Evolutionary conservation across 2,113 vertebrate genomes (phyloP).

Genomic region (Callionymus lyra): DNA sequence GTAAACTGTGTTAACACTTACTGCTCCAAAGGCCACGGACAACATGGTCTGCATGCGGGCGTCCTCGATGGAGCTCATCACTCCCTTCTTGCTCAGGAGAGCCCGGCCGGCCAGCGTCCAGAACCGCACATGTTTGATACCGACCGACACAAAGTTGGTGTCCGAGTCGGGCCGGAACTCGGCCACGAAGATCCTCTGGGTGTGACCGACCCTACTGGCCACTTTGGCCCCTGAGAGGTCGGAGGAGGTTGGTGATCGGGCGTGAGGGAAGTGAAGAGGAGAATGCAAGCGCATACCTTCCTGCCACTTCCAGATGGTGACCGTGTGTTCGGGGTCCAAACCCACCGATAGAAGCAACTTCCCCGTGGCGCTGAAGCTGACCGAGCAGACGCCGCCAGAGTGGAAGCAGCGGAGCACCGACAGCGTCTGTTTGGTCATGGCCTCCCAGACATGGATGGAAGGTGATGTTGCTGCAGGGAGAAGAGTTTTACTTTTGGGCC

Average conservation of each 20-base stretch:
- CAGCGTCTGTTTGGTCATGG: constrained; percentile 87
- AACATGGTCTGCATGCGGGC: constrained; percentile 97
- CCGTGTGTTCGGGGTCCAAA: constrained; percentile 84
- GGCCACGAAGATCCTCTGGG: constrained; percentile 92
- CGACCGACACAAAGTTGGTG: constrained; percentile 95
- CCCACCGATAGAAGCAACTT: constrained; percentile 90
- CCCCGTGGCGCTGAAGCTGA: constrained; percentile 97
- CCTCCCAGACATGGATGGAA: constrained; percentile 95
- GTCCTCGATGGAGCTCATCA: constrained; percentile 83
- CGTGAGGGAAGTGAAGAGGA: neutral
- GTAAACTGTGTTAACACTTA: constrained; percentile 62
- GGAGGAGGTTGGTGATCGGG: neutral
- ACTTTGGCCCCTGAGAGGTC: constrained; percentile 81
- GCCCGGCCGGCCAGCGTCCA: constrained; percentile 91
- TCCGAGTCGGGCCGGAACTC: constrained; percentile 97
- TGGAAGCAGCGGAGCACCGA: constrained; percentile 90
- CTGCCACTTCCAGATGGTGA: constrained; percentile 98
- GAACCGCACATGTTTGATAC: constrained; percentile 94
- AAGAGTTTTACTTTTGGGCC: neutral
- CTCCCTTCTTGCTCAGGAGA: constrained; percentile 91
- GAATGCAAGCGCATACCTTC: constrained; percentile 71
- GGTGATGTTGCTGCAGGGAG: constrained; percentile 78
- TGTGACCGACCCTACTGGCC: constrained; percentile 84
- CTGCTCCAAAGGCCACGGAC: constrained; percentile 94
- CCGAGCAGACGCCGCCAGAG: constrained; percentile 84